These are phyloP conservation scores for Arenaria interpres DNA, from an alignment of 2,113 vertebrate genomes.

Conservation along the genomic window DNA sequence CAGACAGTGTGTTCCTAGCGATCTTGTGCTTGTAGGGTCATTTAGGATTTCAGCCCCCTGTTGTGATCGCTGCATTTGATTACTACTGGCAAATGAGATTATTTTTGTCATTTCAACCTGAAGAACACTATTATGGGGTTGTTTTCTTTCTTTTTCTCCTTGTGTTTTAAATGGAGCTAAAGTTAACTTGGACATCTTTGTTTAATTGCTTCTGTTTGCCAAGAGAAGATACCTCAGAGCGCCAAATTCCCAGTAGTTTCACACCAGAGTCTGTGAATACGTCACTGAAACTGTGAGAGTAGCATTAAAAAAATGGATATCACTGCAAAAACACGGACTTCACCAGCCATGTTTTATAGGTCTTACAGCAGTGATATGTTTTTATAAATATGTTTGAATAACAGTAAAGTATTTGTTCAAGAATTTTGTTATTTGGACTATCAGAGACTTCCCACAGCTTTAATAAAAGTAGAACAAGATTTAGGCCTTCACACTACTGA, in stretches of 20 bases:
- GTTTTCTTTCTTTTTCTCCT: not conserved
- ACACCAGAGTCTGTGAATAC: not conserved
- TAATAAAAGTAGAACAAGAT: not conserved
- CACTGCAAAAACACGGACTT: not conserved
- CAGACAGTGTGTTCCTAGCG: not conserved
- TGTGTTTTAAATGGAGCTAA: conserved; percentile 10
- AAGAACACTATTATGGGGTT: not conserved
- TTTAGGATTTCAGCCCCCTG: not conserved
- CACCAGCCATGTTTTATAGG: not conserved
- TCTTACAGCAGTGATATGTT: not conserved
- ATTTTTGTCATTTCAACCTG: conserved; percentile 33
- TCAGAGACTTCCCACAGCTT: not conserved
- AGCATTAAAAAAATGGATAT: not conserved
- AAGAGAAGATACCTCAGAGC: not conserved
- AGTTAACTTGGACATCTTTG: not conserved
- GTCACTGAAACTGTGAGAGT: not conserved
- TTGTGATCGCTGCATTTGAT: not conserved
- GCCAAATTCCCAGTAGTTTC: conserved; percentile 1
- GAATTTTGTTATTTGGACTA: not conserved
- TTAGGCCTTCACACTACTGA: not conserved
- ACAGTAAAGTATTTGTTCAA: not conserved
- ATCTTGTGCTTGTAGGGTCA: not conserved
- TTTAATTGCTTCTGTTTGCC: conserved; percentile 42
- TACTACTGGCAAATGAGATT: not conserved
- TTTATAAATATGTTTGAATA: not conserved